phyloP scores from a whole-genome alignment of 2,888 invertebrate species.

The Escarpia spicata region DNA sequence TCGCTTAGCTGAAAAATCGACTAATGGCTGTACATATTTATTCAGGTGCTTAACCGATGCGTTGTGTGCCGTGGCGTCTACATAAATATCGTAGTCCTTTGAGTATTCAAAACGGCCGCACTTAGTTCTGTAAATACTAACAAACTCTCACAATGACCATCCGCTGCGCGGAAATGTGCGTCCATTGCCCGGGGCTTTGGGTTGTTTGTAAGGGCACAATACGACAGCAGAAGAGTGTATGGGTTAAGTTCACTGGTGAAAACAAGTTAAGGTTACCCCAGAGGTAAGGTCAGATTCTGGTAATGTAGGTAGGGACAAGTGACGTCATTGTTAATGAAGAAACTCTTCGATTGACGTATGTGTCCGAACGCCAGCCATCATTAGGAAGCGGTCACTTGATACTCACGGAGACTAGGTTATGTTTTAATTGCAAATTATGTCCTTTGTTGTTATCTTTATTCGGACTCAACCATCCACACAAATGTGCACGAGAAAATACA shows the following conservation, averaged over 20 bases:
- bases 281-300: neutral
- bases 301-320: neutral
- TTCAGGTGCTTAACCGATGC: slow-evolving; percentile 7
- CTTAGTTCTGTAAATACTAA: slow-evolving; percentile 6
- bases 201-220: neutral
- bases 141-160: neutral
- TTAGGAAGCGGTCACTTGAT: neutral
- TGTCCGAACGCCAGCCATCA: neutral
- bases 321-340: neutral
- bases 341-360: neutral
- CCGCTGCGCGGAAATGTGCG: neutral
- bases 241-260: neutral
- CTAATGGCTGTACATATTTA: slow-evolving; percentile 16
- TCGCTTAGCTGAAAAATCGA: slow-evolving; percentile 6
- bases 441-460: neutral
- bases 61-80: neutral
- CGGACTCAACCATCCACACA: too few species aligned
- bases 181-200: neutral
- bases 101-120: neutral
- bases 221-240: neutral
- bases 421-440: neutral
- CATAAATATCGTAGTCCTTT: neutral
- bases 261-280: neutral
- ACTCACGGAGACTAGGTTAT: neutral
- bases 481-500: too few species aligned